These are phyloP conservation scores for Diplazon laetatorius DNA, from an alignment of 2,888 invertebrate genomes.

Conservation along the genomic window DNA sequence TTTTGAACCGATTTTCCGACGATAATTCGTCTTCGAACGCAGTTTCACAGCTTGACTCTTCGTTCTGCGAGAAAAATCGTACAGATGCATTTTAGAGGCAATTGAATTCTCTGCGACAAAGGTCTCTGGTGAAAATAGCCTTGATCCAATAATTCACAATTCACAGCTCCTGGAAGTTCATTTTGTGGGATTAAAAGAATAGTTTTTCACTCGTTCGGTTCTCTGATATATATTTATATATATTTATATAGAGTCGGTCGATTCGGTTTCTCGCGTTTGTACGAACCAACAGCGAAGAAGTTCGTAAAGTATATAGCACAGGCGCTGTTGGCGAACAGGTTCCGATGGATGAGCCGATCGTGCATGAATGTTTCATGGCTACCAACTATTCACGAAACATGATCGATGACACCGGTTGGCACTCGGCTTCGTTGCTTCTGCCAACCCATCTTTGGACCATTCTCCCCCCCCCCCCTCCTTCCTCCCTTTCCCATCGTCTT, in stretches of 20 bases:
- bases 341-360: constrained; percentile 75
- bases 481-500: background rate
- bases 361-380: constrained; percentile 80
- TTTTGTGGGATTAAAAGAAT: too few relatives aligned
- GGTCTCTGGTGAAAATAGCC: too few relatives aligned
- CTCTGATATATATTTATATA: too few relatives aligned
- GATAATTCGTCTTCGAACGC: too few relatives aligned
- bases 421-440: constrained; percentile 69
- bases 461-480: background rate
- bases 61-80: too few relatives aligned
- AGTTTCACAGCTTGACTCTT: too few relatives aligned
- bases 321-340: constrained; percentile 57
- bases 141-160: too few relatives aligned
- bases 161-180: too few relatives aligned
- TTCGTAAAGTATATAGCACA: constrained; percentile 37
- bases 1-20: too few relatives aligned
- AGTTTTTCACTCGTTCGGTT: too few relatives aligned
- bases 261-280: constrained; percentile 28
- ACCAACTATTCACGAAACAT: constrained; percentile 79
- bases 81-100: too few relatives aligned
- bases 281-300: constrained; percentile 19
- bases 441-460: constrained; percentile 65
- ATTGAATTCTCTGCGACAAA: too few relatives aligned
- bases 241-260: constrained; percentile 21
- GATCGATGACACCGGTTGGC: constrained; percentile 80